phyloP scores from a whole-genome alignment of 2,888 invertebrate species.

The Dysmachus trigonus region DNA sequence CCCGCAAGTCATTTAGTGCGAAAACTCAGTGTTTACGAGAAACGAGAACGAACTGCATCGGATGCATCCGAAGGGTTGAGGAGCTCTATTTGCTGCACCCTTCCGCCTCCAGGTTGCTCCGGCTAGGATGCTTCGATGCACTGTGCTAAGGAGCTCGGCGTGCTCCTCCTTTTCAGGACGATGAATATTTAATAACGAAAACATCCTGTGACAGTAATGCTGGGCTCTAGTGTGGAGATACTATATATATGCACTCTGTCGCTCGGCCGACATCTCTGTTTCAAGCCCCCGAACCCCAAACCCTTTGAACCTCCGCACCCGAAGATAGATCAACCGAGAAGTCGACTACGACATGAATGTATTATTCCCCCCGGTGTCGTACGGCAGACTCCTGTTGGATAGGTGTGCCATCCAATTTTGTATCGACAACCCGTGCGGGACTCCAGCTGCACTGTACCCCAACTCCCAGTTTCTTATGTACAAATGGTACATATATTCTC shows the following conservation, averaged over 20 bases:
- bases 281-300: background rate
- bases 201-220: constrained; percentile 29
- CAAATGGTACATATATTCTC: background rate
- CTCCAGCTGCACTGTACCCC: background rate
- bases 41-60: background rate
- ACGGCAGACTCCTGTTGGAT: background rate
- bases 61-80: background rate
- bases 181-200: constrained; percentile 41
- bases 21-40: background rate
- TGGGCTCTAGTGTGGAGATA: background rate
- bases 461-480: background rate
- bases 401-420: constrained; percentile 23
- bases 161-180: background rate
- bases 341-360: background rate
- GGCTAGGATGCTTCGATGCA: background rate
- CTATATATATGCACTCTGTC: background rate
- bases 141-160: background rate
- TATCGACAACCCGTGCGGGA: background rate
- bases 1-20: constrained; percentile 30
- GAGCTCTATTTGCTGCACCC: background rate
- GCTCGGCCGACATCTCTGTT: background rate
- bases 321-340: constrained; percentile 13
- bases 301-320: background rate
- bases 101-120: too few species aligned
- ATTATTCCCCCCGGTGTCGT: constrained; percentile 13